Evolutionary conservation across 2,113 vertebrate genomes (phyloP), one percentile per base, ranked within the genome.

Genomic region (Acinonyx jubatus): DNA sequence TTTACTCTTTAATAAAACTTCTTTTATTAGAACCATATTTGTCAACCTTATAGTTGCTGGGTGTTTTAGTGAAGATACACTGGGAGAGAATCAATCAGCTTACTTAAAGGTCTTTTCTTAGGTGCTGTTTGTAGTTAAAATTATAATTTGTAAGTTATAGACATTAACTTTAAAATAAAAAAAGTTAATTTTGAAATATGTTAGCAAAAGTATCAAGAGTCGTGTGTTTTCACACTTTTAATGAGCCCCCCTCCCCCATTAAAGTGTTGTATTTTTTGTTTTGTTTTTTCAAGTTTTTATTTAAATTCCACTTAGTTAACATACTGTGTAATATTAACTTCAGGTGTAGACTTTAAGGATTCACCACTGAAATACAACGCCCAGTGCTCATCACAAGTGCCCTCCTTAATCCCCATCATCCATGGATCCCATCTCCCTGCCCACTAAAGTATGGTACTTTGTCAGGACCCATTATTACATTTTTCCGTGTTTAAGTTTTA

Each of bases 91-190:
- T 96, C 88, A 94, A 94, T 96, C 88, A 94, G n/a, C 48, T 96
- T 83, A 79, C 92, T 48, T 61, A 50, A 96, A 78, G 74, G 73
- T 97, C 84, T 38, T 87, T 97, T 48, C 92, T 76, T 69, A 84
- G 84, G 71, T 89, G 74, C 23, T 95, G 16, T 97, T 96, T 98
- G 41, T 85, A 93, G 89, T 95, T 96, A 98, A 97, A 97, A 96
- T 97, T 80, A 79, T 73, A 57, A 89, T 97, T 98, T 97, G 50
- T 97, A 78, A 69, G 74, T 96, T 95, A 78, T 97, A 90, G 27
- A 68, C 33, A 55, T 94, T 95, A 97, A 78, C 76, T 4, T 89
- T 63, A 95, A 92, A 97, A 65, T 89, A 33, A 97, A 98, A 81
- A 88, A 96, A 84, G 95, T 21, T 52, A 65, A 33, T 71, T 81